Conservation (phyloP, 2,888 invertebrate genomes). For the Diachrysia chrysitis region DNA sequence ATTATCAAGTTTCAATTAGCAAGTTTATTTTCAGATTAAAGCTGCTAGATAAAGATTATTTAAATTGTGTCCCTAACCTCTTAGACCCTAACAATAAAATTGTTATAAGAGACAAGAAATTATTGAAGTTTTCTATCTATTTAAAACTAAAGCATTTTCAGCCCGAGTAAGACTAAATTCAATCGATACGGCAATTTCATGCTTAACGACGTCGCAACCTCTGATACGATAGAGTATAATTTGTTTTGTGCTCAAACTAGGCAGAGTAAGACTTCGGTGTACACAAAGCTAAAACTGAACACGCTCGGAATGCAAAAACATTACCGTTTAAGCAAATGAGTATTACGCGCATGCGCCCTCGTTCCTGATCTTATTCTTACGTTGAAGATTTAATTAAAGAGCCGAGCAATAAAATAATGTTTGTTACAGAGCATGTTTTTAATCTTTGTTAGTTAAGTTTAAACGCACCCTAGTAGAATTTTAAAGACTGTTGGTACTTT, state of each 20-base stretch:
- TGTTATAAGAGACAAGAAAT: no score
- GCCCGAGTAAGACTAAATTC: neutral
- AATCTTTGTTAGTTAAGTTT: slow-evolving; percentile 7
- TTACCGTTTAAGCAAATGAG: slow-evolving; percentile 7
- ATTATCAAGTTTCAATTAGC: no score
- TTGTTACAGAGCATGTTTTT: slow-evolving; percentile 1
- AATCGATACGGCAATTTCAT: neutral
- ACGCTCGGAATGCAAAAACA: slow-evolving; percentile 6
- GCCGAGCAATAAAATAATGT: slow-evolving; percentile 3
- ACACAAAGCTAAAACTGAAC: slow-evolving; percentile 3
- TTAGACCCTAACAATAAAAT: no score
- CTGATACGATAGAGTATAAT: neutral
- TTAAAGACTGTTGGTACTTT: neutral
- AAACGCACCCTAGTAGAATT: neutral
- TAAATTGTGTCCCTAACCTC: no score
- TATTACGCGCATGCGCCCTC: neutral
- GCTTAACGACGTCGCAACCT: neutral
- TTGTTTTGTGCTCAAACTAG: neutral
- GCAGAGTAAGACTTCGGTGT: neutral
- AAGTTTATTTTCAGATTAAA: no score
- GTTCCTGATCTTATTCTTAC: neutral
- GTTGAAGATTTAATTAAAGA: slow-evolving; percentile 7
- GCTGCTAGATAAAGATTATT: no score
- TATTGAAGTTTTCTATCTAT: no score
- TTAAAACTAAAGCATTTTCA: no score